Conservation (phyloP, 2,113 vertebrate genomes). For the Canis aureus region DNA sequence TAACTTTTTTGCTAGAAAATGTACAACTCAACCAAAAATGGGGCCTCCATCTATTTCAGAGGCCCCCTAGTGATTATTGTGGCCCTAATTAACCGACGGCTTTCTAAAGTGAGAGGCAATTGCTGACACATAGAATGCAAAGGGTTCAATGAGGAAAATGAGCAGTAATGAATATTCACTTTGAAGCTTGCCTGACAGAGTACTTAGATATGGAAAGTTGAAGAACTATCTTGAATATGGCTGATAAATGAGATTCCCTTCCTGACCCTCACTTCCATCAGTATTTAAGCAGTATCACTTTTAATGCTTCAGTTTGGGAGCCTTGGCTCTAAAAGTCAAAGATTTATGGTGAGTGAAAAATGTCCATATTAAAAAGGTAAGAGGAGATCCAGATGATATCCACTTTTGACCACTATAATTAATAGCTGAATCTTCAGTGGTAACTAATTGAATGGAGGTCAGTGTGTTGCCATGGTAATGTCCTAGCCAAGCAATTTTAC, state of each 20-base stretch:
- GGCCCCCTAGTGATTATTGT: slow-evolving; percentile 81
- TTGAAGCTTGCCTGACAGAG: slow-evolving; percentile 84
- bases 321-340: slow-evolving; percentile 85
- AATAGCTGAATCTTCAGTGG: slow-evolving; percentile 89
- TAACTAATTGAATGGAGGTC: slow-evolving; percentile 89
- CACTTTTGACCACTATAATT: slow-evolving; percentile 90
- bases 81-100: slow-evolving; percentile 87
- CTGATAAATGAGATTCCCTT: slow-evolving; percentile 85
- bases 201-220: slow-evolving; percentile 87
- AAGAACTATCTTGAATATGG: slow-evolving; percentile 79
- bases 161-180: slow-evolving; percentile 86
- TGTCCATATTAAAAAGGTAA: slow-evolving; percentile 87
- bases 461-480: slow-evolving; percentile 90
- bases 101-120: slow-evolving; percentile 88
- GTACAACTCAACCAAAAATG: slow-evolving; percentile 81
- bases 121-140: slow-evolving; percentile 85
- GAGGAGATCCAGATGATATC: slow-evolving; percentile 85
- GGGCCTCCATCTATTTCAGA: slow-evolving; percentile 86
- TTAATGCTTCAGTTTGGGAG: slow-evolving; percentile 78
- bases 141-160: slow-evolving; percentile 86
- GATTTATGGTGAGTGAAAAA: slow-evolving; percentile 88
- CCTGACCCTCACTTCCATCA: slow-evolving; percentile 80
- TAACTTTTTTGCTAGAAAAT: slow-evolving; percentile 84
- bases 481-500: slow-evolving; percentile 90
- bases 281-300: slow-evolving; percentile 82